Base-by-base conservation (phyloP, 2,113 vertebrate species). In the Larimichthys polyactis region DNA sequence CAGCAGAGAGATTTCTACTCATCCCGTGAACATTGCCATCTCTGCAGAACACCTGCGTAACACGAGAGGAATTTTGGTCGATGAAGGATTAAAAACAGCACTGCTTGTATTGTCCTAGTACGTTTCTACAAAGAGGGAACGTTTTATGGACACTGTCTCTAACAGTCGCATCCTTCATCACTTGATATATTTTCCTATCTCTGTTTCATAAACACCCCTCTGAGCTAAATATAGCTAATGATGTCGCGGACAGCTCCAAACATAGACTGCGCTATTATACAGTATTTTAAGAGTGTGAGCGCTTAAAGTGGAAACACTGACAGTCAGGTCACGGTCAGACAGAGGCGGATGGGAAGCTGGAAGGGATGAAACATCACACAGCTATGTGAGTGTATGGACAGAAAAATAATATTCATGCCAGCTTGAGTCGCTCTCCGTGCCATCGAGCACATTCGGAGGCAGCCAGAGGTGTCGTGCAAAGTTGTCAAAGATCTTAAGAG, bases 241-340 rank as follows among this genome's bases (percentile, higher is more conserved):
- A 67, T 22, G 74, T 1, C 1, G 11, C 40, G 3, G 63, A 69
- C 67, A 46, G 78, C 0, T 79, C 68, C 60, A 70, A 87, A 89
- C 65, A 66, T 86, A 88, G 82, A 68, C 51, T 1, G 12, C 4
- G 67, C 22, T 2, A 0, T 14, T 54, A 12, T 22, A 57, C 36
- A 9, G 51, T 74, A 46, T 60, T 75, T 75, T 17, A 15, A 58
- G 36, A 64, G n/a, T 40, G 32, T 4, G 46, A 49, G 54, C 4
- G 17, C 62, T 17, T 48, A 10, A 70, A 27, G 60, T 78, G 82
- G 82, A 87, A 89, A 87, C 6, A 69, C 63, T 58, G 59, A 84
- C 67, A 27, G 7, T 19, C 20, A n/a, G 0, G 14, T 68, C 60
- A 14, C 5, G 48, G 20, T 22, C 19, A 0, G 9, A 77, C 64